Evolutionary conservation across 30 jellyfish, hydroid and myxozoan species (phyloP), one percentile per base, ranked within the genome.

Genomic region (Chrysaora quinquecirrha): DNA sequence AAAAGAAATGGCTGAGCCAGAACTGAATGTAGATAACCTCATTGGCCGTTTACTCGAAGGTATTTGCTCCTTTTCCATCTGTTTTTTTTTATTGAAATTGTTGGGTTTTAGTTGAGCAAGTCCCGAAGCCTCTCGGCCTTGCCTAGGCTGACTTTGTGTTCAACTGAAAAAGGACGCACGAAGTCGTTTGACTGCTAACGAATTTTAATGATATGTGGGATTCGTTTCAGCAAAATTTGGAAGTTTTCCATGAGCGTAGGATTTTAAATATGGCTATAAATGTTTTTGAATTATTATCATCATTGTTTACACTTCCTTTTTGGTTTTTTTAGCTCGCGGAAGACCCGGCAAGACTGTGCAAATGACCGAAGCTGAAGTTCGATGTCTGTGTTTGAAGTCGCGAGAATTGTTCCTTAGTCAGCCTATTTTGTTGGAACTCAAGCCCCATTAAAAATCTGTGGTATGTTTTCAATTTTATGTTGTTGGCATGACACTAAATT

Each of bases 391-490:
- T 63, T 65, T 95, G 46, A 95, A 95, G 66, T 89, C 98, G 23
- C 76, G 99, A 71, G 99, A 95, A 63, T 48, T 95, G 25, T 95
- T 95, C 75, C 84, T 95, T 14, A 95, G 99, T 87, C 99, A 95
- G 85, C 99, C 99, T 22, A 90, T 95, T 43, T 73, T 95, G 47
- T 54, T 95, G 63, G 99, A 95, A 52, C 79, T 95, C 61, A 95
- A 82, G 99, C 99, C 4, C 99, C 99, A 22, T 63, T 95, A 46
- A 95, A 95, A 49, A 91, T 95, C 21, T 95, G 99, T 64, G 99
- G 99, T 94, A 74, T 67, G 96, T 50, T 28, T 10, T n/a, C n/a
- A n/a, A n/a, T n/a, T n/a, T n/a, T n/a, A n/a, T n/a, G n/a, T n/a
- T n/a, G n/a, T n/a, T n/a, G n/a, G n/a, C n/a, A n/a, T n/a, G n/a